Conservation (phyloP, 2,888 invertebrate genomes). For the Eupithecia centaureata region DNA sequence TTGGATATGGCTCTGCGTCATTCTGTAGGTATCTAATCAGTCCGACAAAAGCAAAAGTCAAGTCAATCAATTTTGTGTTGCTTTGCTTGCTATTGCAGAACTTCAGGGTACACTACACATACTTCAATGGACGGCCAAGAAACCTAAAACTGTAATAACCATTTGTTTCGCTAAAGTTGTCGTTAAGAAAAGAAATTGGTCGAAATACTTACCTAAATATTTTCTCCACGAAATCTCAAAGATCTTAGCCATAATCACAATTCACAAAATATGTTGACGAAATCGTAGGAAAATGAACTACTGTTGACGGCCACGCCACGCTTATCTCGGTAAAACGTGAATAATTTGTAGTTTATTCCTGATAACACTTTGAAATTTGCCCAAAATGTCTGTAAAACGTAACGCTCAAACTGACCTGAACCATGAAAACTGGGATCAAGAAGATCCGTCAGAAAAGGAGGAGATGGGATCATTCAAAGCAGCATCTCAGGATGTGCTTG, state of each 20-base stretch:
- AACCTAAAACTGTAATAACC: no score
- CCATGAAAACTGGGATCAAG: conserved; percentile 93
- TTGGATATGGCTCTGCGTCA: no score
- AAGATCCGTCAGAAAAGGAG: conserved; percentile 86
- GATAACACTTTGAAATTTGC: conserved; percentile 17
- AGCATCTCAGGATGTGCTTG: conserved; percentile 87
- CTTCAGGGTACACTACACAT: no score
- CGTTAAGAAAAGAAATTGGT: background rate
- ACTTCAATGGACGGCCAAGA: conserved; percentile 5
- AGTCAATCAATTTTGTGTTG: no score
- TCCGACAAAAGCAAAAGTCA: no score
- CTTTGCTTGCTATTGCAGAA: no score
- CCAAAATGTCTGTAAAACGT: conserved; percentile 88
- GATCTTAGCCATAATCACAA: background rate
- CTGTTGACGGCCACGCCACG: background rate
- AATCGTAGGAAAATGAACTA: background rate
- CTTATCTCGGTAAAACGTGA: conserved; percentile 18
- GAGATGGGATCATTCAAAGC: conserved; percentile 89
- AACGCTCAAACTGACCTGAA: conserved; percentile 89
- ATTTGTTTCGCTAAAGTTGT: background rate
- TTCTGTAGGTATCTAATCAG: no score
- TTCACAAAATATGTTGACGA: background rate
- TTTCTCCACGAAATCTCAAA: background rate
- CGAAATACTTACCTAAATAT: background rate
- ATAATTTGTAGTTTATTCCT: background rate